Percentiles rank a stretch among this genome's conserved stretches.
These are phyloP conservation scores for Drosophila flavopinicola DNA, from an alignment of 2,888 invertebrate species.

Conservation along the genomic window DNA sequence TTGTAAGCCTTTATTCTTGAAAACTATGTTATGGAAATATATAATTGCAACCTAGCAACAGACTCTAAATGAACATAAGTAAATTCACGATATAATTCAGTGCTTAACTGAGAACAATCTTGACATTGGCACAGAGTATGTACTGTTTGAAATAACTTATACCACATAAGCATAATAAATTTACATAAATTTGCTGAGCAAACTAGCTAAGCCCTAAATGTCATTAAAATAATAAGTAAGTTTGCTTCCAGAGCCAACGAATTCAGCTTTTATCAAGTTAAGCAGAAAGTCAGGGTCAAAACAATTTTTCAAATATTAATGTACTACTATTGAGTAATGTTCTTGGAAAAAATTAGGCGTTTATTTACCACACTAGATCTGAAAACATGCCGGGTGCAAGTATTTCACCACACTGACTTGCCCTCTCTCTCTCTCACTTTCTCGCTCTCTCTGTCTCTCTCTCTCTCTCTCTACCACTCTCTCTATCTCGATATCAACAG, in stretches of 20 bases:
- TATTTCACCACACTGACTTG: slow-evolving; percentile 17
- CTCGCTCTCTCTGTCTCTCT: not conserved
- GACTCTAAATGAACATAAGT: not conserved
- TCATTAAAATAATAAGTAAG: not conserved
- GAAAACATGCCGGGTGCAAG: not conserved
- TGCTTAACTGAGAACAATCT: not conserved
- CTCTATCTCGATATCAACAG: slow-evolving; percentile 39
- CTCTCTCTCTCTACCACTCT: not conserved
- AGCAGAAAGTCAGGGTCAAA: not conserved
- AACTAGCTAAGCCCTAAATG: not conserved
- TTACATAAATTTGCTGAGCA: too few relatives aligned
- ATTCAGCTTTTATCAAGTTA: not conserved
- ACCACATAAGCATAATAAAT: too few relatives aligned
- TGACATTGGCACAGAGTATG: too few relatives aligned
- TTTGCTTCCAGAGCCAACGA: not conserved
- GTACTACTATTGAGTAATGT: not conserved
- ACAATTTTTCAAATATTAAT: not conserved
- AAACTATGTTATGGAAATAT: not conserved
- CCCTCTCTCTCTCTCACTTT: not conserved
- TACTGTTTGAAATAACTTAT: too few relatives aligned
- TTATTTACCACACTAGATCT: slow-evolving; percentile 30
- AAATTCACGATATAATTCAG: not conserved
- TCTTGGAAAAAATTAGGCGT: slow-evolving; percentile 2
- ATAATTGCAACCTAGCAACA: not conserved
- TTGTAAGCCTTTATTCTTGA: not conserved